Percentiles rank a stretch among this genome's conserved stretches.
Evolutionary conservation across 2,797 vertebrate species (phyloP).

Genomic region (Balearica regulorum): DNA sequence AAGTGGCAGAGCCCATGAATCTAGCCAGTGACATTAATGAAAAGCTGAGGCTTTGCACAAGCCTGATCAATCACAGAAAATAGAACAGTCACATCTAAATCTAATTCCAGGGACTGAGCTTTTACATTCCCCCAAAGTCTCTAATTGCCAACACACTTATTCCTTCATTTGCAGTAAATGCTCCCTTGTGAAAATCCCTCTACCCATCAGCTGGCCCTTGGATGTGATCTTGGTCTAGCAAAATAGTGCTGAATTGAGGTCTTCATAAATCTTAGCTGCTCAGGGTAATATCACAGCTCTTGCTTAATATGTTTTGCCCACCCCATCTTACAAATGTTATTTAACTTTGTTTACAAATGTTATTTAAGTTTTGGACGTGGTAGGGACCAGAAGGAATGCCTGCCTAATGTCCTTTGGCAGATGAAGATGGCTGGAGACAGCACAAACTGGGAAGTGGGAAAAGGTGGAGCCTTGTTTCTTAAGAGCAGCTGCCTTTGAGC

Average conservation of each 20-base stretch:
- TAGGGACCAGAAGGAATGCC: background rate
- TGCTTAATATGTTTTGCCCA: background rate
- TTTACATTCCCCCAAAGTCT: conserved; percentile 40
- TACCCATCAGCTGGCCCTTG: background rate
- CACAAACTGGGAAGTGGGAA: background rate
- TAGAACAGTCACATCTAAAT: conserved; percentile 32
- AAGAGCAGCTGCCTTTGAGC: background rate
- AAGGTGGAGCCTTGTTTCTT: background rate
- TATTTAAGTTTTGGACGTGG: background rate
- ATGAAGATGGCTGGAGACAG: background rate
- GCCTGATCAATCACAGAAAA: conserved; percentile 45
- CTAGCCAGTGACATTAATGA: conserved; percentile 30
- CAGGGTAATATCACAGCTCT: background rate
- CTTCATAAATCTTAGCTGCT: background rate
- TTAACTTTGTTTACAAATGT: background rate
- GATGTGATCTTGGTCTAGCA: background rate
- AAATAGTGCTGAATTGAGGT: background rate
- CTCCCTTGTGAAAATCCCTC: conserved; percentile 10
- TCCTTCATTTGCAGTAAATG: conserved; percentile 51
- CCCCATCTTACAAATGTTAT: background rate
- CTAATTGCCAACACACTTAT: conserved; percentile 51
- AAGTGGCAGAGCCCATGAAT: background rate
- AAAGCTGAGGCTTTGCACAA: conserved; percentile 23
- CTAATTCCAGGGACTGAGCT: background rate
- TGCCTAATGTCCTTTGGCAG: background rate